These are phyloP conservation scores for Oncorhynchus kisutch DNA, from an alignment of 2,113 vertebrate species.

Conservation along the genomic window DNA sequence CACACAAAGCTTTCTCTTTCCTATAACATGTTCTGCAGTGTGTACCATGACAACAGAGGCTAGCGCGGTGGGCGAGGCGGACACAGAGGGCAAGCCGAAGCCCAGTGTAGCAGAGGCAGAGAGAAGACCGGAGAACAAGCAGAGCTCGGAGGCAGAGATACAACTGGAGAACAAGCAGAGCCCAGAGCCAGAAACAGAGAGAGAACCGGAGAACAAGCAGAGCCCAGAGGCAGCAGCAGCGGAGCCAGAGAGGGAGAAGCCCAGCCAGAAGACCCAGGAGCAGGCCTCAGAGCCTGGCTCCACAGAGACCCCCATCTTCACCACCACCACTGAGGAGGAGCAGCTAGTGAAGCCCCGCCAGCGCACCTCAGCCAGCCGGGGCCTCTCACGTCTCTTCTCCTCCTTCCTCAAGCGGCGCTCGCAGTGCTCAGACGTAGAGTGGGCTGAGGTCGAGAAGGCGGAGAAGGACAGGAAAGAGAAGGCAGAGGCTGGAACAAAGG, in stretches of 20 bases:
- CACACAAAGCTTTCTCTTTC: constrained; percentile 44
- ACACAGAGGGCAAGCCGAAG: constrained; percentile 69
- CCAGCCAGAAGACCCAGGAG: constrained; percentile 60
- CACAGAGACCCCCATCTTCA: constrained; percentile 44
- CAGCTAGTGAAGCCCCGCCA: constrained; percentile 76
- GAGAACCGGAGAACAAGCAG: constrained; percentile 24
- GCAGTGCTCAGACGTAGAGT: constrained; percentile 81
- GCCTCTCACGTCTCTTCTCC: constrained; percentile 89
- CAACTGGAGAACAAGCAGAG: constrained; percentile 24
- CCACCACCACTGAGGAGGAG: constrained; percentile 62
- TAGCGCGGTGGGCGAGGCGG: constrained; percentile 70
- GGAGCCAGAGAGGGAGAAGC: constrained; percentile 42
- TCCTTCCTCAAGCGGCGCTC: constrained; percentile 89
- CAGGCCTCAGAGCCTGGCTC: constrained; percentile 53
- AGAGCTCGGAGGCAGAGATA: constrained; percentile 16
- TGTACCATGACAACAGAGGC: constrained; percentile 95
- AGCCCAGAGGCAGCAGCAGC: constrained; percentile 8
- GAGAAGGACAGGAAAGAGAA: constrained; percentile 54
- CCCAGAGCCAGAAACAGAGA: constrained; percentile 29
- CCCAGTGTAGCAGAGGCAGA: constrained; percentile 46
- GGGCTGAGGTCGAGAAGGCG: constrained; percentile 64
- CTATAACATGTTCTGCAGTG: constrained; percentile 66
- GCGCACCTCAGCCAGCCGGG: constrained; percentile 78
- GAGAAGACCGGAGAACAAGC: constrained; percentile 32
- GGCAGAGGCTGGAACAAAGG: constrained; percentile 35